Percentiles rank a stretch among this genome's conserved stretches.
These are phyloP conservation scores for Paguma larvata DNA, from an alignment of 2,797 vertebrate species.

Conservation along the genomic window DNA sequence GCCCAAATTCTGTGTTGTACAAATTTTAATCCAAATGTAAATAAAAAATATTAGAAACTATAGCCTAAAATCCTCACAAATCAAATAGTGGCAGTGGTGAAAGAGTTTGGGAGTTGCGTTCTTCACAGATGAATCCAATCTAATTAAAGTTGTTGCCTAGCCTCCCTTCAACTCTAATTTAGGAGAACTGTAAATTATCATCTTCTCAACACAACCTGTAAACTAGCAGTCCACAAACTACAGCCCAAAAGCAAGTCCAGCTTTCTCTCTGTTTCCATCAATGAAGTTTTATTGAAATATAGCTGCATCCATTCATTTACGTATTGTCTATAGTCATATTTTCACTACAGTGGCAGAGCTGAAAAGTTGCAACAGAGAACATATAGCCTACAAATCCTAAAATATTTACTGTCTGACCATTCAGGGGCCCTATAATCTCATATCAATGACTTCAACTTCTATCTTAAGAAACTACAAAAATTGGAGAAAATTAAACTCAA, in stretches of 20 bases:
- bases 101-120: neutral
- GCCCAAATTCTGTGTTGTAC: neutral
- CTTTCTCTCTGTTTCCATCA: neutral
- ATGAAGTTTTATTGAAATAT: neutral
- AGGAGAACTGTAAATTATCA: neutral
- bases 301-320: neutral
- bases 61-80: neutral
- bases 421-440: neutral
- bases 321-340: neutral
- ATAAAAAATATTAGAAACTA: neutral
- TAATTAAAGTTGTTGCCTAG: neutral
- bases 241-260: neutral
- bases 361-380: neutral
- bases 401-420: neutral
- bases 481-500: neutral
- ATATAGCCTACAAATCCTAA: neutral
- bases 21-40: slow-evolving; percentile 18
- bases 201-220: neutral
- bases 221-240: neutral
- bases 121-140: neutral
- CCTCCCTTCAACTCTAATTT: neutral
- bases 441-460: neutral
- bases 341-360: neutral
- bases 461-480: neutral
- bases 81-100: neutral